A percentile compares a stretch with the other conserved stretches of the same genome.
phyloP scores from a whole-genome alignment of 1,140 invertebrate species.

The Drosophila sproati region DNA sequence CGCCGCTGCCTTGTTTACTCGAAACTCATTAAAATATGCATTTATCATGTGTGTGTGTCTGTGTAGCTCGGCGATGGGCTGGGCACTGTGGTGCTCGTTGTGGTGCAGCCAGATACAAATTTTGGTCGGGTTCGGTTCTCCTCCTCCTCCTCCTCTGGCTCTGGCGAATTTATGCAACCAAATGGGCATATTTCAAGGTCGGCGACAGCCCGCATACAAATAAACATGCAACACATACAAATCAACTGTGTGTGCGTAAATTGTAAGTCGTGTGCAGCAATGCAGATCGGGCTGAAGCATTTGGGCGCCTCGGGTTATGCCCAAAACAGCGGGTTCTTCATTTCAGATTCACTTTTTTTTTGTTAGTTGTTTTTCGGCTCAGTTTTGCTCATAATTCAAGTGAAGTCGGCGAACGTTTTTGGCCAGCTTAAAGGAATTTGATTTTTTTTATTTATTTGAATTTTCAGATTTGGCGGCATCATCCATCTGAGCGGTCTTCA shows the following conservation, averaged over 20 bases:
- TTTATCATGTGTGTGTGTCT: slow-evolving; percentile 65
- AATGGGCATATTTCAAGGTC: slow-evolving; percentile 76
- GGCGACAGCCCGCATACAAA: slow-evolving; percentile 39
- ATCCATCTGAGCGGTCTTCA: slow-evolving; percentile 75
- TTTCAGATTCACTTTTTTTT: slow-evolving; percentile 78
- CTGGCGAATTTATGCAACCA: slow-evolving; percentile 68
- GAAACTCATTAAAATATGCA: slow-evolving; percentile 83
- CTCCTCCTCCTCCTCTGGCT: slow-evolving; percentile 11
- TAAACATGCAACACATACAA: not conserved
- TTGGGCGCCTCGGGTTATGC: slow-evolving; percentile 45
- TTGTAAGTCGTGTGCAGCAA: slow-evolving; percentile 1
- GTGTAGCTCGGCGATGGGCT: slow-evolving; percentile 24
- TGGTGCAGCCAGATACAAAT: slow-evolving; percentile 56
- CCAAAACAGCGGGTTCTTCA: slow-evolving; percentile 68
- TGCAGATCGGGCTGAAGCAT: slow-evolving; percentile 20
- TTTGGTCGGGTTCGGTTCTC: slow-evolving; percentile 14
- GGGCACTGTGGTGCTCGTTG: slow-evolving; percentile 23
- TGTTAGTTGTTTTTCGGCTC: slow-evolving; percentile 21
- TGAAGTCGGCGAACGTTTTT: slow-evolving; percentile 49
- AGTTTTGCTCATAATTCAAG: slow-evolving; percentile 69
- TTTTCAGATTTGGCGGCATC: slow-evolving; percentile 52
- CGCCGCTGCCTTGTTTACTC: slow-evolving; percentile 76
- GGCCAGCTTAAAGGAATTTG: slow-evolving; percentile 23
- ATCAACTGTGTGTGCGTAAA: not conserved
- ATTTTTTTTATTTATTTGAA: slow-evolving; percentile 55